phyloP scores from a whole-genome alignment of 2,888 invertebrate genomes.

The Andrena minutula region DNA sequence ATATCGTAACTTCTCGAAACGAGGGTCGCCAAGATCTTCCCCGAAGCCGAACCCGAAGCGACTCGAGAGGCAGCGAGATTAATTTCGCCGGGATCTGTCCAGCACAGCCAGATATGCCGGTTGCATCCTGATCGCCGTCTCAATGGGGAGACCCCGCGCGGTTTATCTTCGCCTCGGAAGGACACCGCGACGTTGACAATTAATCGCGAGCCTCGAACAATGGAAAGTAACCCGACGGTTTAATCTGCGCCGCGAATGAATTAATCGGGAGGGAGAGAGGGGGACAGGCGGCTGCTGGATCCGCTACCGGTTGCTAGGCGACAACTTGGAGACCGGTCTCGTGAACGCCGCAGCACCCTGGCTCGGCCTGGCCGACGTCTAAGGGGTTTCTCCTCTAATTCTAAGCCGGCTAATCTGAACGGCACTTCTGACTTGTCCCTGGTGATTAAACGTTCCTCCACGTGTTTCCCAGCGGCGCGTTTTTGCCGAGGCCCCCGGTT shows the following conservation, averaged over 20 bases:
- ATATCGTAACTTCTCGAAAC: too few species aligned
- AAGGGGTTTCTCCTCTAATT: slow-evolving; percentile 54
- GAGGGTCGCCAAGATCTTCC: background rate
- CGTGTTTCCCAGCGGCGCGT: slow-evolving; percentile 25
- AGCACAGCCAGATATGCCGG: slow-evolving; percentile 26
- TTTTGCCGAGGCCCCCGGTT: slow-evolving; percentile 20
- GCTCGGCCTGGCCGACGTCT: slow-evolving; percentile 41
- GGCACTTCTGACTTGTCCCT: slow-evolving; percentile 50
- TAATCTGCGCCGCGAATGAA: slow-evolving; percentile 62
- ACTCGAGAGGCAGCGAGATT: slow-evolving; percentile 19
- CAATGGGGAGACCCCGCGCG: slow-evolving; percentile 12
- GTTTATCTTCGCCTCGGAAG: slow-evolving; percentile 41
- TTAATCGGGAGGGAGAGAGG: slow-evolving; percentile 51
- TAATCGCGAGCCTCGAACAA: slow-evolving; percentile 54
- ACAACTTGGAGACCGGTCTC: slow-evolving; percentile 54
- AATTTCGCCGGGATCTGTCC: slow-evolving; percentile 43
- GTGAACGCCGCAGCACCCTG: slow-evolving; percentile 48
- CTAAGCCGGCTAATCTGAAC: slow-evolving; percentile 66
- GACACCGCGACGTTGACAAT: slow-evolving; percentile 34
- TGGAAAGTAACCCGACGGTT: slow-evolving; percentile 68
- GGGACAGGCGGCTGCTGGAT: slow-evolving; percentile 49
- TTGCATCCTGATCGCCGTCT: slow-evolving; percentile 34
- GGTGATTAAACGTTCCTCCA: slow-evolving; percentile 51
- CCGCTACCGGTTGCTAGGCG: slow-evolving; percentile 70
- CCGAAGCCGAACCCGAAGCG: background rate